Percentiles rank a stretch among this genome's conserved stretches.
phyloP scores from a whole-genome alignment of 2,888 invertebrate genomes.

The Troides oblongomaculatus region DNA sequence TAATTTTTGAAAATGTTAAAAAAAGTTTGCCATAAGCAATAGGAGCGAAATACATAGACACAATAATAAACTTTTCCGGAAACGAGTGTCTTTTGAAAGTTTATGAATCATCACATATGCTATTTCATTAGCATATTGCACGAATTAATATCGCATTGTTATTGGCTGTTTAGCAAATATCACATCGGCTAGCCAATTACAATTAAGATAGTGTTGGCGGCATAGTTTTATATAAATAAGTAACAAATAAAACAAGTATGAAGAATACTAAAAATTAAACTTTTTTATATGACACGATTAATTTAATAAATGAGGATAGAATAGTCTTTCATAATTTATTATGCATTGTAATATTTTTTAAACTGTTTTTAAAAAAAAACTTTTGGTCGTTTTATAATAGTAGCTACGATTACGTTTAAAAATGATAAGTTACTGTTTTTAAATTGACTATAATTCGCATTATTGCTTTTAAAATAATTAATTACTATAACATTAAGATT shows the following conservation, averaged over 20 bases:
- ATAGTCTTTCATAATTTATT: background rate
- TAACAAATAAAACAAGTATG: conserved; percentile 16
- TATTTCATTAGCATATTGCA: conserved; percentile 49
- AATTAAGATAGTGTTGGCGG: conserved; percentile 32
- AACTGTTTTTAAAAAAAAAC: background rate
- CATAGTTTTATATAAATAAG: conserved; percentile 7
- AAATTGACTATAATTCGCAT: too few relatives aligned
- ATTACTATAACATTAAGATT: too few relatives aligned
- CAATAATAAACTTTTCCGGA: conserved; percentile 68
- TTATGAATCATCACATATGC: conserved; percentile 71
- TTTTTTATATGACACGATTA: conserved; percentile 4
- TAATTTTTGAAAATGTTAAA: conserved; percentile 10
- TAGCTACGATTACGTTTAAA: too few relatives aligned
- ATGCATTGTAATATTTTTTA: background rate
- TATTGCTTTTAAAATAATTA: too few relatives aligned
- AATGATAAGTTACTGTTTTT: too few relatives aligned
- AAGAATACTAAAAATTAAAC: conserved; percentile 19
- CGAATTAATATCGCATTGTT: conserved; percentile 24
- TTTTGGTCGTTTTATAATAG: background rate
- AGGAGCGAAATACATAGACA: conserved; percentile 57
- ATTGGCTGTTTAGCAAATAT: conserved; percentile 35
- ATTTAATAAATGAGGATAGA: background rate
- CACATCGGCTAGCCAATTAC: conserved; percentile 34
- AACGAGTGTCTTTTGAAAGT: conserved; percentile 75
- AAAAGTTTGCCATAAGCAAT: conserved; percentile 52